Base-by-base conservation (phyloP, 2,888 invertebrate genomes). In the Leptopilina syphax region DNA sequence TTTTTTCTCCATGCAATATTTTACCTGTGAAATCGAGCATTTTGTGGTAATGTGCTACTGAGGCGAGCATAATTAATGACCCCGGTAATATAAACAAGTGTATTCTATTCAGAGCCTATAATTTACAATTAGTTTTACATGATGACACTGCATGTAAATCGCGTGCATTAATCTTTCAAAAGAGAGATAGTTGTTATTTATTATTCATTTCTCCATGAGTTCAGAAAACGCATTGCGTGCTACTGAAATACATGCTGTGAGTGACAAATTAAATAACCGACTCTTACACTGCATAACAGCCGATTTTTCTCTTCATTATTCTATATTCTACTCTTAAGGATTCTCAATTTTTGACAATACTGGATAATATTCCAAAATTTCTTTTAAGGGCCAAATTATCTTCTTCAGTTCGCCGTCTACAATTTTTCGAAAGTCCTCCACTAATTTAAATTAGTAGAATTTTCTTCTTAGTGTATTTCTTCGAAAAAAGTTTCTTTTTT, bases 91-190 rank as follows among this genome's bases (percentile, higher is more conserved):
- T 73, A 57, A 73, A 73, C 73, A 73, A 73, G 73, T 73, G 73
- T 73, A 73, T 57, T 57, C 73, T 73, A 73, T 73, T 73, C 73
- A 57, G 57, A 73, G 73, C 57, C 73, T 73, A 73, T 73, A 73
- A 73, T 73, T 73, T 73, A 73, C 73, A 73, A 73, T 73, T 73
- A 73, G 73, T 73, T 73, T 73, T 73, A 73, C 73, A 73, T 73
- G 73, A 73, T 73, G 73, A 73, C 73, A 73, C 57, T 57, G 73
- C 73, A 73, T 57, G 73, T 73, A 73, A 73, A 73, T 73, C 57
- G 73, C 73, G 73, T 34, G 57, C 73, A 73, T 73, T 73, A 73
- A 73, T 73, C 73, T 73, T 34, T 9, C 27, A 12, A 41, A 34
- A 34, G 73, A 57, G 73, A 73, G 73, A 73, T 73, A 73, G 57